Base-by-base conservation (phyloP, 2,797 vertebrate genomes). In the Caiman crocodilus region DNA sequence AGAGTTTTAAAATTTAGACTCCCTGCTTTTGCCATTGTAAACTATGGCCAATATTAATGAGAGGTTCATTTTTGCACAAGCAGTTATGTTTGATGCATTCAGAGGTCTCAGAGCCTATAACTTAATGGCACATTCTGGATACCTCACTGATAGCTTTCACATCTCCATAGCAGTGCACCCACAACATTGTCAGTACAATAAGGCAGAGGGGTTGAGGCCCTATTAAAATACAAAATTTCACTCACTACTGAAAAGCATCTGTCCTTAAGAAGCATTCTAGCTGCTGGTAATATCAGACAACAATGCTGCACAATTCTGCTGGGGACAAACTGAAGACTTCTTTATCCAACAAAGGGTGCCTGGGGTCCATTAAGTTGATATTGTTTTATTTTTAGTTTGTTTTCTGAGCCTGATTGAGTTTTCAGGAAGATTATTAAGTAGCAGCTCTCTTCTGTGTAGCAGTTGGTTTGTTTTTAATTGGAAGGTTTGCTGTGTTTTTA, bases 381-480 rank as follows among this genome's bases (percentile, higher is more conserved):
- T 94, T 97, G 87, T 92, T 97, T 97, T 96, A 96, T 96, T 97
- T 97, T 97, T 96, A 90, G 92, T 82, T 94, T 95, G 74, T 88
- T 93, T 97, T 94, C 95, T 87, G 82, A 93, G 74, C 58, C 84
- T 94, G 85, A 96, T 93, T 95, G 92, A 35, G 5, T 97, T 95
- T 94, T 96, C 87, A 87, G 86, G 94, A 94, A 92, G 55, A 93
- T 95, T 95, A 97, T 95, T 84, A 89, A 87, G 92, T 82, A 86
- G 90, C 95, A 50, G 88, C 94, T 97, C 90, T 95, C 73, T 88
- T 93, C 84, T 80, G 76, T 90, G 58, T 94, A 82, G 90, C 74
- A 92, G 89, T 91, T 77, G 16, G 59, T 94, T 97, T 93, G 73
- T 88, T 95, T 94, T 91, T 89, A 87, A 92, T 91, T n/a, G 80